Conservation (phyloP, 2,888 invertebrate species). For the Tinea pellionella region DNA sequence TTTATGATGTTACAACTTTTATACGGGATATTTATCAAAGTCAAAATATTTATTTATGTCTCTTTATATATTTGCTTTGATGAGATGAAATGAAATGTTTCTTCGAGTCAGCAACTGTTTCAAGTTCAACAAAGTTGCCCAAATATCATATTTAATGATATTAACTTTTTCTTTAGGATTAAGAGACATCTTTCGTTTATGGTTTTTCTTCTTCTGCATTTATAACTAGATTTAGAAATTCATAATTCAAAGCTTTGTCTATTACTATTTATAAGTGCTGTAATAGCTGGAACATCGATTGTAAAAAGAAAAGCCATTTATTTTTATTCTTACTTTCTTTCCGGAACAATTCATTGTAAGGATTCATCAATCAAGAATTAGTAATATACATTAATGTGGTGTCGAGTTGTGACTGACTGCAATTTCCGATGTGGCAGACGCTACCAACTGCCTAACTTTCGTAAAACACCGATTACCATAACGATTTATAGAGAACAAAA, state of each 20-base stretch:
- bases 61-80: conserved; percentile 1
- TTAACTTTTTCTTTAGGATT: background rate
- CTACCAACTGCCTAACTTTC: conserved; percentile 37
- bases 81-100: background rate
- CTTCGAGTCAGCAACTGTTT: background rate
- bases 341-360: background rate
- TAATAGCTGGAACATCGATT: no score
- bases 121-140: background rate
- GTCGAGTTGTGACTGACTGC: conserved; percentile 21
- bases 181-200: no score
- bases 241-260: no score
- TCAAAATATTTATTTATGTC: conserved; percentile 19
- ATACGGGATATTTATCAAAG: conserved; percentile 31
- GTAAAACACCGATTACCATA: conserved; percentile 29
- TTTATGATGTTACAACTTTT: conserved; percentile 30
- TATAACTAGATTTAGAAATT: no score
- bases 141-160: no score
- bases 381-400: conserved; percentile 31
- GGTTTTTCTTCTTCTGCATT: no score
- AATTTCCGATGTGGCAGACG: conserved; percentile 33
- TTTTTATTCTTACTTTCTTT: no score
- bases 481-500: conserved; percentile 9
- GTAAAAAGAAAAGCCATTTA: no score
- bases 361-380: conserved; percentile 31
- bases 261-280: no score